These are phyloP conservation scores for Metacarcinus magister DNA, from an alignment of 2,888 invertebrate genomes.

Conservation along the genomic window DNA sequence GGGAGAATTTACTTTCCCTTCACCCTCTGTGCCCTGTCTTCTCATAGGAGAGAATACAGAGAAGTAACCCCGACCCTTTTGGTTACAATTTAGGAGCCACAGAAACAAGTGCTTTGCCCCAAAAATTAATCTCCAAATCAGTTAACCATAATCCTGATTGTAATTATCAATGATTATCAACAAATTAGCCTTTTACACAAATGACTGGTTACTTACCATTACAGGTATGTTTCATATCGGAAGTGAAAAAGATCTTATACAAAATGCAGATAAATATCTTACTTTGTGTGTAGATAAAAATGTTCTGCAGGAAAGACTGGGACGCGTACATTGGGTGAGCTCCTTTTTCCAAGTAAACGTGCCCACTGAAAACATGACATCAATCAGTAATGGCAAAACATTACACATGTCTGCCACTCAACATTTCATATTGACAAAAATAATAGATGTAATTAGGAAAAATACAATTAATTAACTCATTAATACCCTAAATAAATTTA, in stretches of 20 bases:
- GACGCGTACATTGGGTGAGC: slow-evolving; percentile 87
- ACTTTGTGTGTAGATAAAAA: slow-evolving; percentile 86
- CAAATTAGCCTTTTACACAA: too few species aligned
- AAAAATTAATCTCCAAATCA: too few species aligned
- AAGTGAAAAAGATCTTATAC: background rate
- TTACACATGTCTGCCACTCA: background rate
- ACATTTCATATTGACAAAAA: background rate
- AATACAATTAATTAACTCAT: background rate
- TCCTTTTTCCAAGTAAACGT: slow-evolving; percentile 87
- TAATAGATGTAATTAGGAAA: background rate
- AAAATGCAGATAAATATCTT: slow-evolving; percentile 84
- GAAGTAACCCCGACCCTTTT: too few species aligned
- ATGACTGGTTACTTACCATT: background rate
- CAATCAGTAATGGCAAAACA: background rate
- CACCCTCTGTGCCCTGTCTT: too few species aligned
- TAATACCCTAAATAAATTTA: too few species aligned
- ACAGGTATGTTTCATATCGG: background rate
- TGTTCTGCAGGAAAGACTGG: slow-evolving; percentile 90
- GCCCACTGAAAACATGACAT: slow-evolving; percentile 86
- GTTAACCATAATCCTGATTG: too few species aligned
- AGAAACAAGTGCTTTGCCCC: too few species aligned
- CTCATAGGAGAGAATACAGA: too few species aligned
- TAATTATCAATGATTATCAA: too few species aligned
- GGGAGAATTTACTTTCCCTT: too few species aligned
- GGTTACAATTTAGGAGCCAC: too few species aligned